phyloP scores from a whole-genome alignment of 2,113 vertebrate species.

The Egretta garzetta region DNA sequence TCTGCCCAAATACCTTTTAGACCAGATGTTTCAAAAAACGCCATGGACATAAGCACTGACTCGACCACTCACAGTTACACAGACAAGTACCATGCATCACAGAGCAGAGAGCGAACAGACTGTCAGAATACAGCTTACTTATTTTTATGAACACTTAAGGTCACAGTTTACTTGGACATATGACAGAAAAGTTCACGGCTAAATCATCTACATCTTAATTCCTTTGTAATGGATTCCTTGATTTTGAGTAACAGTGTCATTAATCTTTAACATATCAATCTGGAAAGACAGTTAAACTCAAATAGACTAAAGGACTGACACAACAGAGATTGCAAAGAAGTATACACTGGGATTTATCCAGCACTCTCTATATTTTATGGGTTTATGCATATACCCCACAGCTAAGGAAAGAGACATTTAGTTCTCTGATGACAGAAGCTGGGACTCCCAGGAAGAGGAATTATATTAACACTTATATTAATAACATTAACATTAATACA shows the following conservation, averaged over 20 bases:
- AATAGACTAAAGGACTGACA: conserved; percentile 6
- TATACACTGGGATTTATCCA: neutral
- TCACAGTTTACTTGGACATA: neutral
- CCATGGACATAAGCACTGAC: neutral
- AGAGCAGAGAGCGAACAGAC: neutral
- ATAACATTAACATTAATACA: neutral
- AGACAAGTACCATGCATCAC: neutral
- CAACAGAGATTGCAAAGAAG: conserved; percentile 5
- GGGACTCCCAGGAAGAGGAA: neutral
- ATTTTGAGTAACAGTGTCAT: conserved; percentile 32
- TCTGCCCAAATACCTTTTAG: neutral
- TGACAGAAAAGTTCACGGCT: conserved; percentile 27
- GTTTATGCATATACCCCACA: neutral
- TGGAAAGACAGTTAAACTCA: conserved; percentile 54
- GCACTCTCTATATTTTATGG: neutral
- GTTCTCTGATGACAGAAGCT: neutral
- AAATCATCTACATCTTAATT: conserved; percentile 21
- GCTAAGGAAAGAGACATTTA: neutral
- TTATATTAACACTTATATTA: neutral
- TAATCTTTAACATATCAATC: conserved; percentile 46
- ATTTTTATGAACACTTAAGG: neutral
- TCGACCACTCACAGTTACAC: neutral
- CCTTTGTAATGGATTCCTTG: conserved; percentile 27
- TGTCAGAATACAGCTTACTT: neutral
- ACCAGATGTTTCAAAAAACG: neutral